Evolutionary conservation across 2,888 invertebrate species (phyloP).

Genomic region (Gryllus longicercus): DNA sequence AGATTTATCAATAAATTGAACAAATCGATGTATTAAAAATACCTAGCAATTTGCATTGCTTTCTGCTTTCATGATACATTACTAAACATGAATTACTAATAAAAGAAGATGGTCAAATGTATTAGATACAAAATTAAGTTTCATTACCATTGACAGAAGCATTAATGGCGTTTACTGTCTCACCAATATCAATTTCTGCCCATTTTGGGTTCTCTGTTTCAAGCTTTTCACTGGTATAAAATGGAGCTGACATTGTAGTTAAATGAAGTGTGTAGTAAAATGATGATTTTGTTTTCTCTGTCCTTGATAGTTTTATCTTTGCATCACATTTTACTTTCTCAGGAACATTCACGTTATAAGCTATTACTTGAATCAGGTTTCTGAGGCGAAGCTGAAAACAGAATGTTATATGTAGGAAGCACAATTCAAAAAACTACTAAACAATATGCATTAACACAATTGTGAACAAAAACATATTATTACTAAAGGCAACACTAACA

Average conservation of each 20-base stretch:
- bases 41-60: too few species aligned
- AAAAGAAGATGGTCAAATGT: too few species aligned
- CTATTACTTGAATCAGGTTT: slow-evolving; percentile 72
- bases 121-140: too few species aligned
- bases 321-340: slow-evolving; percentile 37
- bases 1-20: too few species aligned
- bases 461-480: too few species aligned
- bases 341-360: slow-evolving; percentile 53
- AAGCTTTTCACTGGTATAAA: slow-evolving; percentile 77
- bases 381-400: slow-evolving; percentile 65
- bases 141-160: slow-evolving; percentile 41
- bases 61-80: too few species aligned
- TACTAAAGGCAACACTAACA: too few species aligned
- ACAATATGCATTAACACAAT: too few species aligned
- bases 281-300: slow-evolving; percentile 43
- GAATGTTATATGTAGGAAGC: slow-evolving; percentile 23
- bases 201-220: slow-evolving; percentile 72
- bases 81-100: too few species aligned
- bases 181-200: slow-evolving; percentile 63
- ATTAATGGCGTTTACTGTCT: slow-evolving; percentile 42
- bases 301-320: background rate
- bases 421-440: too few species aligned
- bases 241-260: slow-evolving; percentile 76
- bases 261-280: slow-evolving; percentile 78
- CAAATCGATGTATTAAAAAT: too few species aligned